Percentiles rank a stretch among this genome's conserved stretches.
Evolutionary conservation across 2,113 vertebrate species (phyloP).

Genomic region (Macroglossus sobrinus): DNA sequence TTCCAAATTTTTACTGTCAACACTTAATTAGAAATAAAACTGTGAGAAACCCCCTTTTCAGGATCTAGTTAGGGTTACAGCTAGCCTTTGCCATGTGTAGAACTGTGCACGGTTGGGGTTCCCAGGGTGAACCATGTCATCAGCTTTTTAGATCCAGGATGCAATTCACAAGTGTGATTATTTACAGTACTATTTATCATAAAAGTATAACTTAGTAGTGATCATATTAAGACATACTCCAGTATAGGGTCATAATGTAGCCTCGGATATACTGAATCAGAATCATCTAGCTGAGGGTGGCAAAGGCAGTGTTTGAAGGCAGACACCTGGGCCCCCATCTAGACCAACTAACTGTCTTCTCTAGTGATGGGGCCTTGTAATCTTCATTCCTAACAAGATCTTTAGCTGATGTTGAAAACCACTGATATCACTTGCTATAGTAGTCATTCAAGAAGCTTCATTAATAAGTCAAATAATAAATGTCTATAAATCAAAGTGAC

Average conservation of each 20-base stretch:
- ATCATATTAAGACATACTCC: not conserved
- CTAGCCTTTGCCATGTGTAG: not conserved
- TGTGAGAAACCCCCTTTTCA: not conserved
- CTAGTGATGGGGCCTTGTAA: not conserved
- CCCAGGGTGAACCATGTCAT: not conserved
- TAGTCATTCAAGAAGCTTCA: not conserved
- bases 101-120: not conserved
- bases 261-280: not conserved
- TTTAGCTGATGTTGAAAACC: not conserved
- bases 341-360: not conserved
- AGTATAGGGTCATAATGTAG: not conserved
- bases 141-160: not conserved
- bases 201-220: not conserved
- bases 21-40: not conserved
- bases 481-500: not conserved
- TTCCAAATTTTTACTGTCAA: not conserved
- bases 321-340: not conserved
- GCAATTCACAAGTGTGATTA: not conserved
- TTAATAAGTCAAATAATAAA: not conserved
- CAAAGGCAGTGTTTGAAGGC: not conserved
- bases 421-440: not conserved
- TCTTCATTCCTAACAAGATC: not conserved
- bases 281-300: not conserved
- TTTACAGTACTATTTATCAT: not conserved
- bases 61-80: not conserved